Conservation (phyloP, 1,140 invertebrate species). For the Littorina saxatilis region DNA sequence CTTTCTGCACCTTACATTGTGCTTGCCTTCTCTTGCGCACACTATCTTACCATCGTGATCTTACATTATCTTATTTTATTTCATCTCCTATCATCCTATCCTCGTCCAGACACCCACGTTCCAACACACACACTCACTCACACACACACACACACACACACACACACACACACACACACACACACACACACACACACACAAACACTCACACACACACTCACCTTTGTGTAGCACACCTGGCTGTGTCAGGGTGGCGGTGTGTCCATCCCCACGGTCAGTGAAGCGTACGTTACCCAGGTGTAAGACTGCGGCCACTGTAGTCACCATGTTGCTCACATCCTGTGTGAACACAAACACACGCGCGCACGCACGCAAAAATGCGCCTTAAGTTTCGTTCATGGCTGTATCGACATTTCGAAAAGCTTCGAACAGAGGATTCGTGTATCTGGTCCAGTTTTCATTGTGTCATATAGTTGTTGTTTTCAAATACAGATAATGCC, state of each 20-base stretch:
- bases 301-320: constrained; percentile 68
- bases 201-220: background rate
- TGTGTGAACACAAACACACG: constrained; percentile 58
- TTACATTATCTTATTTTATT: no score
- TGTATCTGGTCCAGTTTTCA: no score
- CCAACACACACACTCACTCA: background rate
- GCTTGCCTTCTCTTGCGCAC: no score
- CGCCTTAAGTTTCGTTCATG: no score
- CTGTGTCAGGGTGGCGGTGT: constrained; percentile 20
- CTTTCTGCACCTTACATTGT: no score
- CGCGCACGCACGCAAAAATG: background rate
- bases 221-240: constrained; percentile 8
- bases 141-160: background rate
- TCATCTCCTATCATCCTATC: no score
- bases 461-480: no score
- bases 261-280: constrained; percentile 76
- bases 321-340: constrained; percentile 77
- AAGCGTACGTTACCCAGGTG: constrained; percentile 87
- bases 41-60: no score
- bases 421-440: no score
- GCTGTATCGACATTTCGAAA: no score
- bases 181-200: constrained; percentile 15
- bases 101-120: background rate
- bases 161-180: constrained; percentile 9
- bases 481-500: no score